phyloP scores from a whole-genome alignment of 2,888 invertebrate genomes.

The Standfussiana lucernea region DNA sequence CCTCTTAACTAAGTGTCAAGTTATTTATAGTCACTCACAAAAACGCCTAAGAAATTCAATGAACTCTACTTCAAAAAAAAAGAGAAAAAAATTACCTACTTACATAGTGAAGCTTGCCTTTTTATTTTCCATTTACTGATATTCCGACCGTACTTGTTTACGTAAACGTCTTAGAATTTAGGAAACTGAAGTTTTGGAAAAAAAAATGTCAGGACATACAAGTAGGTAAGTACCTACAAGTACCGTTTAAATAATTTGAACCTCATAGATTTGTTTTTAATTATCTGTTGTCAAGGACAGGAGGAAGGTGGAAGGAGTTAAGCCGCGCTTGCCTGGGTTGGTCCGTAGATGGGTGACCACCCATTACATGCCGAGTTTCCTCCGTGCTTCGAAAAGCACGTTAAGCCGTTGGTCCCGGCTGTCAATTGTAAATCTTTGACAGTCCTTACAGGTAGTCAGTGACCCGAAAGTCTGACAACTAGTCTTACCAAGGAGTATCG shows the following conservation, averaged over 20 bases:
- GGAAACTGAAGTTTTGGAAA: neutral
- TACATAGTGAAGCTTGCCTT: neutral
- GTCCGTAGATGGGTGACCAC: no score
- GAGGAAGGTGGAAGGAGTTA: no score
- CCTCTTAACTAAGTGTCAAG: neutral
- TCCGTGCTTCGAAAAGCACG: no score
- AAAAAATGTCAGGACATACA: neutral
- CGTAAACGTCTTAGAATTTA: neutral
- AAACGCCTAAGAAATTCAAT: neutral
- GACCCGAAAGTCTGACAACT: no score
- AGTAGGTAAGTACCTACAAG: no score
- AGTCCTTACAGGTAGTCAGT: no score
- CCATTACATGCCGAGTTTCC: no score
- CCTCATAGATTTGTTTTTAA: neutral
- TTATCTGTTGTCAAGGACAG: neutral
- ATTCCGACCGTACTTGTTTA: neutral
- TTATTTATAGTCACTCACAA: slow-evolving; percentile 5
- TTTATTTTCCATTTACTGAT: neutral
- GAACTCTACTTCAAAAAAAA: neutral
- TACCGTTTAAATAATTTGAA: neutral
- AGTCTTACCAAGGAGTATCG: no score
- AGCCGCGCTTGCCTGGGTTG: no score
- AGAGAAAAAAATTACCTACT: neutral
- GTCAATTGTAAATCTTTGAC: no score
- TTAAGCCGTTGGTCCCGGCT: no score